phyloP scores from a whole-genome alignment of 2,797 vertebrate genomes.

The Manis pentadactyla region DNA sequence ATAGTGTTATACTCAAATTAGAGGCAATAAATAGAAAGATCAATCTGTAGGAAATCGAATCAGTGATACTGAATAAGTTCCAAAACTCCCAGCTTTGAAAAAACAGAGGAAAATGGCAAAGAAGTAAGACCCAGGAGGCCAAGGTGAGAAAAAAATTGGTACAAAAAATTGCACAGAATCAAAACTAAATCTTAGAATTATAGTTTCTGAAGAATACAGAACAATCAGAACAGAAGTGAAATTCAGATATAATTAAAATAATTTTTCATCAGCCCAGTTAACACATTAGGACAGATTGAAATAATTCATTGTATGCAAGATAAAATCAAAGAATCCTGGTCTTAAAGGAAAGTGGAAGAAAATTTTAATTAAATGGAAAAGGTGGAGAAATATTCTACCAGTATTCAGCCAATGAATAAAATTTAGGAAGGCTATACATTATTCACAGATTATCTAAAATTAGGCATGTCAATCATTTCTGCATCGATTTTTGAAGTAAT shows the following conservation, averaged over 20 bases:
- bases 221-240: neutral
- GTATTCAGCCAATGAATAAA: neutral
- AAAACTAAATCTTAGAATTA: conserved; percentile 28
- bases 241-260: neutral
- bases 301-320: neutral
- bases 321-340: neutral
- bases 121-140: neutral
- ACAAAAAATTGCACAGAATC: neutral
- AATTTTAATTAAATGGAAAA: neutral
- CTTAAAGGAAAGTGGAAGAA: neutral
- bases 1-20: conserved; percentile 19
- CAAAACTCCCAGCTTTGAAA: neutral
- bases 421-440: neutral
- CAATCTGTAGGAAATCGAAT: neutral
- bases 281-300: neutral
- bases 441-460: neutral
- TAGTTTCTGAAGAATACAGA: neutral
- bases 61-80: neutral
- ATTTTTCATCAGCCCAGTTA: neutral
- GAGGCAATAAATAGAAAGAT: neutral
- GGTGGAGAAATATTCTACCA: neutral
- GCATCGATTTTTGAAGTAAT: neutral
- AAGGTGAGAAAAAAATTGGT: neutral
- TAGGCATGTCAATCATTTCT: neutral
- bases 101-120: neutral